These are phyloP conservation scores for Drosophila phalerata DNA, from an alignment of 2,888 invertebrate genomes.

Conservation along the genomic window DNA sequence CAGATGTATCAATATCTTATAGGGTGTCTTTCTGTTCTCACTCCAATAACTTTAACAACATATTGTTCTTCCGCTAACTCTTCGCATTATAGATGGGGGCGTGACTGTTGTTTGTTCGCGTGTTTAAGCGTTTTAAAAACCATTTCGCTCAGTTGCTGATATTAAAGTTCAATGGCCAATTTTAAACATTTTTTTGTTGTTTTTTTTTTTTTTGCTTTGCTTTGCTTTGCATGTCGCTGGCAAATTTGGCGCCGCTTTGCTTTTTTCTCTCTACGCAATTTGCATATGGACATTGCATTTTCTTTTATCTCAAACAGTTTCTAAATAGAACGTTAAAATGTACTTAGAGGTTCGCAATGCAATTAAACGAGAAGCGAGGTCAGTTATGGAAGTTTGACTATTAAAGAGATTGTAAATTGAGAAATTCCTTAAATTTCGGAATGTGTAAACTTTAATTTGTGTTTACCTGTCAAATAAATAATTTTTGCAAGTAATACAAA, in stretches of 20 bases:
- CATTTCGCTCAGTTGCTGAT: slow-evolving; percentile 49
- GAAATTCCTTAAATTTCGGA: neutral
- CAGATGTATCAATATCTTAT: slow-evolving; percentile 1
- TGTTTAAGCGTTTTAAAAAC: slow-evolving; percentile 65
- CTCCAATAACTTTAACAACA: slow-evolving; percentile 17
- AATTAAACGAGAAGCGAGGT: slow-evolving; percentile 6
- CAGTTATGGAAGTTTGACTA: neutral
- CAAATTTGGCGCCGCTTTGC: slow-evolving; percentile 57
- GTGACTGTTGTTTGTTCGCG: slow-evolving; percentile 60
- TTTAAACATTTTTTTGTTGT: slow-evolving; percentile 32
- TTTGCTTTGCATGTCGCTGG: slow-evolving; percentile 40
- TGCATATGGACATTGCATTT: slow-evolving; percentile 7
- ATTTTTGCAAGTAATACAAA: too few relatives aligned
- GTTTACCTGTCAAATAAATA: too few relatives aligned
- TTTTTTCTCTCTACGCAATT: slow-evolving; percentile 14
- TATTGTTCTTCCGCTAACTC: slow-evolving; percentile 32
- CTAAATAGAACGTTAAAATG: slow-evolving; percentile 5
- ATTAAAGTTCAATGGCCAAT: slow-evolving; percentile 77
- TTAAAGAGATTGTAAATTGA: neutral
- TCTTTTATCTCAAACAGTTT: neutral
- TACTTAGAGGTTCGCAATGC: slow-evolving; percentile 5
- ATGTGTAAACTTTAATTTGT: neutral
- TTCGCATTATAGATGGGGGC: slow-evolving; percentile 54
- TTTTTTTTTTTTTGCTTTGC: slow-evolving; percentile 44
- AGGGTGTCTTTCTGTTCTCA: neutral